Evolutionary conservation across 2,113 vertebrate genomes (phyloP).

Genomic region (Sinocyclocheilus anshuiensis): DNA sequence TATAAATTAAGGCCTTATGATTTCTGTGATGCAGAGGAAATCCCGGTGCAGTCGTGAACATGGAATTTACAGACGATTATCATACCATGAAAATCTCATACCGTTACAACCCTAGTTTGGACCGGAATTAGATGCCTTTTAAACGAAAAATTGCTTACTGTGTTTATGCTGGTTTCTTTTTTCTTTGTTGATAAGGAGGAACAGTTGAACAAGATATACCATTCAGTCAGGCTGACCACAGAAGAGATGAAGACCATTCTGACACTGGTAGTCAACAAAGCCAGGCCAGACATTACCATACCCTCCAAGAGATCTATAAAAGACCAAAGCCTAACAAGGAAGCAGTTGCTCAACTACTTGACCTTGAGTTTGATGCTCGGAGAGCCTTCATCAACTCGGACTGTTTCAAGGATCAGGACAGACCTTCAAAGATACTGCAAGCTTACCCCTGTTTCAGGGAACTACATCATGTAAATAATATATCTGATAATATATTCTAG

Average conservation of each 20-base stretch:
- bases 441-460: constrained; percentile 57
- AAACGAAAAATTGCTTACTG: too few species aligned
- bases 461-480: constrained; percentile 54
- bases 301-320: constrained; percentile 52
- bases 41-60: too few species aligned
- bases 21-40: too few species aligned
- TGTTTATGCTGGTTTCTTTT: neutral
- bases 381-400: constrained; percentile 52
- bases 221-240: neutral
- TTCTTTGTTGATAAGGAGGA: neutral
- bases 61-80: too few species aligned
- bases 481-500: constrained; percentile 2
- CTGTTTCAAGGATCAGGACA: constrained; percentile 54
- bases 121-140: too few species aligned
- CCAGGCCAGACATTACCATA: constrained; percentile 45
- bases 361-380: constrained; percentile 51
- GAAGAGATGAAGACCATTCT: constrained; percentile 6
- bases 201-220: neutral
- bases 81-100: too few species aligned
- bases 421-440: constrained; percentile 52
- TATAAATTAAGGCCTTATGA: too few species aligned
- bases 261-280: constrained; percentile 35
- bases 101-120: too few species aligned
- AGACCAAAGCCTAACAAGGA: constrained; percentile 51
- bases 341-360: constrained; percentile 56